These are phyloP conservation scores for Porites divaricata DNA, from an alignment of 92 coral and sea anemone genomes.

Conservation along the genomic window DNA sequence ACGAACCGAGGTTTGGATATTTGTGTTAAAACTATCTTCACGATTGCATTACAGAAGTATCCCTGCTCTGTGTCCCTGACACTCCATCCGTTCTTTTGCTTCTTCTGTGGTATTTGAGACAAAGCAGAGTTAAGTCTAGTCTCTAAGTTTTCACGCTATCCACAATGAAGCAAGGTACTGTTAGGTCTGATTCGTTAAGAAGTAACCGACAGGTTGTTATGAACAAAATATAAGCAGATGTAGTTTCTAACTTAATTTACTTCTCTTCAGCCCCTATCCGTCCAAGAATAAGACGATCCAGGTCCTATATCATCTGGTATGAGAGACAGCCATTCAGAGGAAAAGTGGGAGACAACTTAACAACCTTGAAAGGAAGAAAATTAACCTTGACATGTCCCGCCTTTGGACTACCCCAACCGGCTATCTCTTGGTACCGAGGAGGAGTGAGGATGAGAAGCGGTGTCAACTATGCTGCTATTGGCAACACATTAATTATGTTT, in stretches of 20 bases:
- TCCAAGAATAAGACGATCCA: conserved; percentile 59
- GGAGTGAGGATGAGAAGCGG: conserved; percentile 65
- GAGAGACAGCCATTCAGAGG: conserved; percentile 81
- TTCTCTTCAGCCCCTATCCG: conserved; percentile 60
- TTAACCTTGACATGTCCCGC: conserved; percentile 87
- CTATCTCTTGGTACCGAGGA: conserved; percentile 80
- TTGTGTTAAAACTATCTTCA: too few species aligned
- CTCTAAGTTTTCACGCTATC: not conserved
- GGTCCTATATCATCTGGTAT: conserved; percentile 83
- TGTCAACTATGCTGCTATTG: conserved; percentile 62
- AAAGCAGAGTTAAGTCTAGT: not conserved
- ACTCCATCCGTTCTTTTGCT: not conserved
- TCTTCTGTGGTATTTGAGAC: not conserved
- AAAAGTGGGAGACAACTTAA: conserved; percentile 80
- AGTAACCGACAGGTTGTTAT: not conserved
- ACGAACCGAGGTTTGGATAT: too few species aligned
- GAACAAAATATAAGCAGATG: not conserved
- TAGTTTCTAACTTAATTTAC: not conserved
- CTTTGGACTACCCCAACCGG: conserved; percentile 80
- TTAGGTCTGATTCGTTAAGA: not conserved
- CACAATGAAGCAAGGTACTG: not conserved
- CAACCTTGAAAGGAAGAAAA: conserved; percentile 86
- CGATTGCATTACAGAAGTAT: too few species aligned
- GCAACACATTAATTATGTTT: conserved; percentile 73
- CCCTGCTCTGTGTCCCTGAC: not conserved